Conservation (phyloP, 1,140 invertebrate genomes). For the Dendrolimus kikuchii region DNA sequence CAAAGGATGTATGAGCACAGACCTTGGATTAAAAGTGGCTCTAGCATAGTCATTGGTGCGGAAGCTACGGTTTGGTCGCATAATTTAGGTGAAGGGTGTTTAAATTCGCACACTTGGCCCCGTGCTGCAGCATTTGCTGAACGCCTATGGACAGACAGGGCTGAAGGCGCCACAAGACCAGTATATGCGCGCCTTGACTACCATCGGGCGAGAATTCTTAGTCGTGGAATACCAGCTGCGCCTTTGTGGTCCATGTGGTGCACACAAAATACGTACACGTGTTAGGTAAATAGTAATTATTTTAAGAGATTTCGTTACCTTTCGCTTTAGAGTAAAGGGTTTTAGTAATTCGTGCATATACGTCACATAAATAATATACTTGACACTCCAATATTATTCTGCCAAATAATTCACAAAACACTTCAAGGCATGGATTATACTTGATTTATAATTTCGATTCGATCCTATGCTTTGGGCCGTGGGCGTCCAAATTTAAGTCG, state of each 20-base stretch:
- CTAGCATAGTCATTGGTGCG: constrained; percentile 73
- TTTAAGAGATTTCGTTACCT: background rate
- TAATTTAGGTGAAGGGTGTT: constrained; percentile 70
- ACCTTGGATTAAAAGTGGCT: constrained; percentile 74
- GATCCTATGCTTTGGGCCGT: too few relatives aligned
- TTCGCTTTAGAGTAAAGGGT: too few relatives aligned
- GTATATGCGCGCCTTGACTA: constrained; percentile 77
- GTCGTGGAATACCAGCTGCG: constrained; percentile 76
- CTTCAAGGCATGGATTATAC: too few relatives aligned
- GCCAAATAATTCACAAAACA: too few relatives aligned
- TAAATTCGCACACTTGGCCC: constrained; percentile 79
- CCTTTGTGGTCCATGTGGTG: constrained; percentile 83
- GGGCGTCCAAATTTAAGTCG: too few relatives aligned
- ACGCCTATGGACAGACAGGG: constrained; percentile 64
- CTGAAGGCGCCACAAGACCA: constrained; percentile 41
- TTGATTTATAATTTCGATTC: too few relatives aligned
- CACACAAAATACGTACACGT: constrained; percentile 74
- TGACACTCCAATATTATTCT: too few relatives aligned
- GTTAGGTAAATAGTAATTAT: constrained; percentile 12
- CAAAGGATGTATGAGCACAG: constrained; percentile 85
- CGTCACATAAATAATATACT: too few relatives aligned
- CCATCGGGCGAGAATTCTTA: constrained; percentile 75
- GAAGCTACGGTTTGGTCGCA: constrained; percentile 82
- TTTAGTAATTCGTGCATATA: too few relatives aligned
- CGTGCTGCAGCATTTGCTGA: constrained; percentile 80